Evolutionary conservation across 2,797 vertebrate species (phyloP).

Genomic region (Sphenodon punctatus): DNA sequence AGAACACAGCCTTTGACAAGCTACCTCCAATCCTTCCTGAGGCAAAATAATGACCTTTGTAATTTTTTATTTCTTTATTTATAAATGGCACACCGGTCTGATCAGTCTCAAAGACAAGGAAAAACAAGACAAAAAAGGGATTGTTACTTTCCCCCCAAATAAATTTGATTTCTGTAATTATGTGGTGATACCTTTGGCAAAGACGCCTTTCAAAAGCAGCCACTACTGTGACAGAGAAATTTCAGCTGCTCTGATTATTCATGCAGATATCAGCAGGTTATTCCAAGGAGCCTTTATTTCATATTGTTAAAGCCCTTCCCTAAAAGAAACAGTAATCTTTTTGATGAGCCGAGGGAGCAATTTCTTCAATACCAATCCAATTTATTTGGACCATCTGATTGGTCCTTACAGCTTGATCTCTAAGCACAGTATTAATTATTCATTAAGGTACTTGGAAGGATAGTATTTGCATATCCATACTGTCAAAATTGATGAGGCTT

Average conservation of each 20-base stretch:
- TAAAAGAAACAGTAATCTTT: slow-evolving; percentile 76
- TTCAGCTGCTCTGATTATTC: slow-evolving; percentile 68
- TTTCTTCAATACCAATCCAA: slow-evolving; percentile 73
- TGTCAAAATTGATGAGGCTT: slow-evolving; percentile 73
- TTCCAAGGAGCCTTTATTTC: slow-evolving; percentile 72
- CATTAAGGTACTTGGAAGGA: slow-evolving; percentile 68
- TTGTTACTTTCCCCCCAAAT: slow-evolving; percentile 41
- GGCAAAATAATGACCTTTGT: slow-evolving; percentile 44
- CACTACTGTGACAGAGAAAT: slow-evolving; percentile 57
- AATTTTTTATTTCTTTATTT: slow-evolving; percentile 40
- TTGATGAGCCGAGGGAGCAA: slow-evolving; percentile 67
- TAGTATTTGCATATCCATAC: slow-evolving; percentile 68
- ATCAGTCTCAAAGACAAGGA: slow-evolving; percentile 53
- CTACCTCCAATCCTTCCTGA: slow-evolving; percentile 33
- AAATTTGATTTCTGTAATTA: slow-evolving; percentile 66
- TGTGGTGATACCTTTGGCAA: slow-evolving; percentile 62
- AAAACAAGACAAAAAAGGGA: slow-evolving; percentile 50
- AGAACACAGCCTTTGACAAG: slow-evolving; percentile 21
- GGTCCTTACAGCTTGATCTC: slow-evolving; percentile 68
- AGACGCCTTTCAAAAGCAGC: slow-evolving; percentile 60
- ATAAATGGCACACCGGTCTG: slow-evolving; percentile 30
- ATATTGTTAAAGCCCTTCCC: slow-evolving; percentile 60
- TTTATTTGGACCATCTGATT: slow-evolving; percentile 72
- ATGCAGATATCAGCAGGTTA: slow-evolving; percentile 68
- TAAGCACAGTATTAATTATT: slow-evolving; percentile 78